Evolutionary conservation across 2,888 invertebrate species (phyloP).

Genomic region (Rapana venosa): DNA sequence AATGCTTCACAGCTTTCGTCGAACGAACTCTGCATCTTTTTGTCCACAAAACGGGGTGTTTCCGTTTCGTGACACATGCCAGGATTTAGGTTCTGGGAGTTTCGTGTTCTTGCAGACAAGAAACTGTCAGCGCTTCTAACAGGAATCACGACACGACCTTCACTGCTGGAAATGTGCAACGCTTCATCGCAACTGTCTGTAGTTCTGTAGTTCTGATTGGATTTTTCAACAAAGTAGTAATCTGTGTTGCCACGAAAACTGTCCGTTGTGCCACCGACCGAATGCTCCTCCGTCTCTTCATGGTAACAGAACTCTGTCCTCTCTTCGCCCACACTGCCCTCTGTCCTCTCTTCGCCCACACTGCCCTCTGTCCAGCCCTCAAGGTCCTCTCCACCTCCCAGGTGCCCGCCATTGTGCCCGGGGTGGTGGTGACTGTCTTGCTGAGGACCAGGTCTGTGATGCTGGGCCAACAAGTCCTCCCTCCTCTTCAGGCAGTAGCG

Average conservation of each 20-base stretch:
- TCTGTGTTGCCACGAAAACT: neutral
- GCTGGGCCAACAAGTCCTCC: neutral
- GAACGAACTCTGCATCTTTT: neutral
- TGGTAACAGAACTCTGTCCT: neutral
- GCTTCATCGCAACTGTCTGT: neutral
- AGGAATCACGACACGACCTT: neutral
- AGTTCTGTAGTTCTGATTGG: no score
- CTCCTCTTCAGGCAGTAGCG: neutral
- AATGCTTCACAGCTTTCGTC: neutral
- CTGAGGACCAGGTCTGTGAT: neutral
- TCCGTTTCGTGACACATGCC: no score
- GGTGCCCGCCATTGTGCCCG: neutral
- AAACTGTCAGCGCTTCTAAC: neutral
- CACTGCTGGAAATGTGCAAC: neutral
- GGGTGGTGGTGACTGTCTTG: neutral
- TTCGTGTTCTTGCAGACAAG: no score
- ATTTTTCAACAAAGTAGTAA: neutral
- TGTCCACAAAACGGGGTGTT: neutral
- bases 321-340: neutral
- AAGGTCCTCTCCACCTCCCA: neutral
- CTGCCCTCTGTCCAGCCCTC: neutral
- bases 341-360: neutral
- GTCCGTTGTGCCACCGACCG: neutral
- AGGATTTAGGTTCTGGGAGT: no score
- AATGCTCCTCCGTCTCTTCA: no score